Conservation (phyloP, 35 echinoderm and acorn worm genomes). For the Nesometra sesokonis region DNA sequence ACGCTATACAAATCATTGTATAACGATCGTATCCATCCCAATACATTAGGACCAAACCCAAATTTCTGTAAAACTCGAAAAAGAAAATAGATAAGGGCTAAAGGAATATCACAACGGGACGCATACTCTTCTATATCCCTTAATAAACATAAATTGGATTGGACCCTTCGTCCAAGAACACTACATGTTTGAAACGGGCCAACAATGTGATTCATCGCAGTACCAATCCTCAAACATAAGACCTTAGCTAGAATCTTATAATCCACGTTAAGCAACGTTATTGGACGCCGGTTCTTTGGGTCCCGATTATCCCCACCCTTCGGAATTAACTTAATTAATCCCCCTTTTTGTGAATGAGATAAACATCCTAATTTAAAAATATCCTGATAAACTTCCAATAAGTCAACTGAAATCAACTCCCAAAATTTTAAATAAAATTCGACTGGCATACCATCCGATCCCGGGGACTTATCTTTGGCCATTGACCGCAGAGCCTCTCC, state of each 20-base stretch:
- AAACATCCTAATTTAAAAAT: neutral
- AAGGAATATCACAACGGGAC: neutral
- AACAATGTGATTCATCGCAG: slow-evolving; percentile 7
- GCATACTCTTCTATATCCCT: slow-evolving; percentile 25
- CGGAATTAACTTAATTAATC: slow-evolving; percentile 22
- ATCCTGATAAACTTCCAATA: slow-evolving; percentile 19
- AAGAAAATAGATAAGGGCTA: slow-evolving; percentile 5
- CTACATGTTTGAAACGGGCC: slow-evolving; percentile 12
- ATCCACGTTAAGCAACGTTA: slow-evolving; percentile 26
- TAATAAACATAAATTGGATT: slow-evolving; percentile 15
- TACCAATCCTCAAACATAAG: neutral
- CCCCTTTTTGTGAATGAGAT: slow-evolving; percentile 1
- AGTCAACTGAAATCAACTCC: slow-evolving; percentile 11
- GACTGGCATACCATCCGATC: slow-evolving; percentile 31
- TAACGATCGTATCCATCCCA: neutral
- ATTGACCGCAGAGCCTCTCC: neutral
- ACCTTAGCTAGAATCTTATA: slow-evolving; percentile 30
- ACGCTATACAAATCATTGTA: slow-evolving; percentile 2
- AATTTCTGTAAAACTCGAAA: neutral
- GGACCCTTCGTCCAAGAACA: slow-evolving; percentile 21
- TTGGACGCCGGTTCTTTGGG: slow-evolving; percentile 15
- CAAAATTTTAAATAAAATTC: slow-evolving; percentile 36
- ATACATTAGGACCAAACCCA: slow-evolving; percentile 4
- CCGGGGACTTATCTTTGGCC: slow-evolving; percentile 40
- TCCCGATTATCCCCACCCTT: slow-evolving; percentile 15